Conservation (phyloP, 2,797 vertebrate genomes). For the Sebastes vulpes region DNA sequence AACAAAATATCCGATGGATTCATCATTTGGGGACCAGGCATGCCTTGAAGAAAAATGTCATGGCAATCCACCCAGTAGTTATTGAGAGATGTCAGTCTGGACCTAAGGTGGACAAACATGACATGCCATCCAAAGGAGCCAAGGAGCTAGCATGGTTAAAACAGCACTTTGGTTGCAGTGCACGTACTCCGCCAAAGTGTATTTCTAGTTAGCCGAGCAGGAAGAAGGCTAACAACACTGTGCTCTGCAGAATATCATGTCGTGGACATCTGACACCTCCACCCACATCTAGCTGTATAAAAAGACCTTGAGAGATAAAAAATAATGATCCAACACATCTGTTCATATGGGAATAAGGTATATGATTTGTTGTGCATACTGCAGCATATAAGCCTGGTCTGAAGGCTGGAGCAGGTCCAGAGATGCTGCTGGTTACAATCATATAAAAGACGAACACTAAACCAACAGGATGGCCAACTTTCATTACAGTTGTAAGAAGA, state of each 20-base stretch:
- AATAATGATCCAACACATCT: slow-evolving; percentile 1
- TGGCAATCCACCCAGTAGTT: neutral
- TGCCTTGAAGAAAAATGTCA: neutral
- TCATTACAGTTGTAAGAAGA: slow-evolving; percentile 20
- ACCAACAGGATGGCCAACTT: neutral
- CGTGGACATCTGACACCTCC: slow-evolving; percentile 3
- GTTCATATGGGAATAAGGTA: neutral
- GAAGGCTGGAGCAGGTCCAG: slow-evolving; percentile 1
- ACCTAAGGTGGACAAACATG: neutral
- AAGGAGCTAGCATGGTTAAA: neutral
- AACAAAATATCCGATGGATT: neutral
- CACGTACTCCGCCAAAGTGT: neutral
- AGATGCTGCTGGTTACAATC: neutral
- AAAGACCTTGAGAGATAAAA: neutral
- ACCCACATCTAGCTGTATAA: neutral
- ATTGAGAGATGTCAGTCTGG: neutral
- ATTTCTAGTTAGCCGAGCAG: neutral
- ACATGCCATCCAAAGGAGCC: neutral
- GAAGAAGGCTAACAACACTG: neutral
- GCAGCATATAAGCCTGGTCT: neutral
- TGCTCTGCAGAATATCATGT: slow-evolving; percentile 1
- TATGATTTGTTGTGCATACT: slow-evolving; percentile 17
- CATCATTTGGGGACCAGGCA: neutral
- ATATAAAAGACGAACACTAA: slow-evolving; percentile 9
- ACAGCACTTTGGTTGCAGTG: neutral